Evolutionary conservation across 2,888 invertebrate species (phyloP).

Genomic region (Priapulus caudatus): DNA sequence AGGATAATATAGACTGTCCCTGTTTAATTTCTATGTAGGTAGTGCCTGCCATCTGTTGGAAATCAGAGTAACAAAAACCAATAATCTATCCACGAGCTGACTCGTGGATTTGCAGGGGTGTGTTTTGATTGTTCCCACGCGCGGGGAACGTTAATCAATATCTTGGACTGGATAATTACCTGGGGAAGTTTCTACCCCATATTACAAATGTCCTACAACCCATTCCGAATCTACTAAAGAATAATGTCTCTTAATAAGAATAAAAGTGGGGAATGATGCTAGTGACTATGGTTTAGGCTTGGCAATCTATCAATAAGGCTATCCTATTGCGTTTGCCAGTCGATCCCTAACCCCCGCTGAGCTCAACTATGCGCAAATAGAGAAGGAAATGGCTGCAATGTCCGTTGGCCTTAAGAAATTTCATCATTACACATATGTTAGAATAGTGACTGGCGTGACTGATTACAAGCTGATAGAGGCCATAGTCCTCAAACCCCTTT

Average conservation of each 20-base stretch:
- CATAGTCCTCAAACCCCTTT: neutral
- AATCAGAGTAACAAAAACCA: too few relatives aligned
- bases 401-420: neutral
- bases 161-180: neutral
- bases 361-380: neutral
- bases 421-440: neutral
- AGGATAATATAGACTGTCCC: too few relatives aligned
- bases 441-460: neutral
- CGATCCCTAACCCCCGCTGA: neutral
- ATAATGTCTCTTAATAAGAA: slow-evolving; percentile 8
- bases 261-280: neutral
- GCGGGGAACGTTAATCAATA: slow-evolving; percentile 14
- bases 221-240: slow-evolving; percentile 2
- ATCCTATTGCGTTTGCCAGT: neutral
- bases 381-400: slow-evolving; percentile 3
- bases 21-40: too few relatives aligned
- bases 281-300: neutral
- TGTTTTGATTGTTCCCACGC: too few relatives aligned
- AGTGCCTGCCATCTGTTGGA: too few relatives aligned
- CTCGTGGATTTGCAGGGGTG: too few relatives aligned
- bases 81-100: too few relatives aligned
- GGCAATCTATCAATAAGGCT: neutral
- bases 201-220: neutral
- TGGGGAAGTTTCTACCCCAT: neutral
- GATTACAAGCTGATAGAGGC: neutral